Evolutionary conservation across 2,888 invertebrate genomes (phyloP).

Genomic region (Gibbula magus): DNA sequence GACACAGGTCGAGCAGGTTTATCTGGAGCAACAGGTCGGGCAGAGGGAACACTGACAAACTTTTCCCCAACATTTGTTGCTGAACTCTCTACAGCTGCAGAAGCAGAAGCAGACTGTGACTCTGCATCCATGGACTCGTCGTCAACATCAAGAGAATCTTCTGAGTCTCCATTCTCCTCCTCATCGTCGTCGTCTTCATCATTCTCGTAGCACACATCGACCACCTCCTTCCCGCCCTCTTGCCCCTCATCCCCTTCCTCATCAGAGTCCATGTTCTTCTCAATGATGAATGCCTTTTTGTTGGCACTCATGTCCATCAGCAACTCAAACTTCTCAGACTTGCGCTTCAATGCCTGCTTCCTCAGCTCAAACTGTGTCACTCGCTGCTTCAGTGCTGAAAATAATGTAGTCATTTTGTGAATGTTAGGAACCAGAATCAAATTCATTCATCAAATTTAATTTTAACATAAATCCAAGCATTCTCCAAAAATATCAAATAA

Average conservation of each 20-base stretch:
- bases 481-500: no score
- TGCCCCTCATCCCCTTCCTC: slow-evolving; percentile 23
- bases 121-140: not conserved
- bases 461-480: not conserved
- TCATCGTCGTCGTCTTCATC: slow-evolving; percentile 31
- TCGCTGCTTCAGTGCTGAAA: slow-evolving; percentile 56
- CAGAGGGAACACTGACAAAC: not conserved
- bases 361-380: slow-evolving; percentile 57
- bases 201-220: not conserved
- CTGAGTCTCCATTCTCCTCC: slow-evolving; percentile 17
- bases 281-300: not conserved
- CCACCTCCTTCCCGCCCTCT: not conserved
- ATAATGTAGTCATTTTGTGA: not conserved
- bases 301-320: slow-evolving; percentile 43
- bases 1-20: not conserved
- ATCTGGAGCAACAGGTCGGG: not conserved
- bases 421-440: not conserved
- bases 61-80: not conserved
- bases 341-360: slow-evolving; percentile 53
- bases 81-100: no score
- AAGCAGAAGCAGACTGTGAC: no score
- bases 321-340: slow-evolving; percentile 58
- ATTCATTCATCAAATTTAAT: not conserved
- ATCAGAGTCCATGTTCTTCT: not conserved
- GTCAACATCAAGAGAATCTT: not conserved